A percentile compares a stretch with the other conserved stretches of the same genome.
Conservation (phyloP, 2,797 vertebrate species). For the Carduelis carduelis region DNA sequence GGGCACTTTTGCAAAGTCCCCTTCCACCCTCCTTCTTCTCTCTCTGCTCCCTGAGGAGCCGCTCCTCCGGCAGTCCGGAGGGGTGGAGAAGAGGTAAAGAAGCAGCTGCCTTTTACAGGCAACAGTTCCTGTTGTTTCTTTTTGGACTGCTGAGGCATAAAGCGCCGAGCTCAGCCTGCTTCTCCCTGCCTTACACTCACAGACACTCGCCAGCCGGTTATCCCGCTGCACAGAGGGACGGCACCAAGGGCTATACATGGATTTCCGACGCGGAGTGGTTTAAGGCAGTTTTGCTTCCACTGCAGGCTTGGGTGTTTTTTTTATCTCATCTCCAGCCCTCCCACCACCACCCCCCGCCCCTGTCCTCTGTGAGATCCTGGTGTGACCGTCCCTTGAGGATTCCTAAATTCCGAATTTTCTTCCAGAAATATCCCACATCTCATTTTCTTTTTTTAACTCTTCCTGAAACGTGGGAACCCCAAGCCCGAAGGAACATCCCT, state of each 20-base stretch:
- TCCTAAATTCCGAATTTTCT: neutral
- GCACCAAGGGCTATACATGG: neutral
- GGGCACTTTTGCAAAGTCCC: neutral
- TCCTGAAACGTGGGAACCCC: neutral
- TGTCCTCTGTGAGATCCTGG: neutral
- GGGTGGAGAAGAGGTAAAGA: conserved; percentile 24
- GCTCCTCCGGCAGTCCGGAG: neutral
- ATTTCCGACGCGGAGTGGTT: neutral
- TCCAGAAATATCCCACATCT: neutral
- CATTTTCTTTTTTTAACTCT: conserved; percentile 3
- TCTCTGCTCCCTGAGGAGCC: neutral
- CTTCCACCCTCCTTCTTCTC: neutral
- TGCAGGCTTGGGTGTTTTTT: neutral
- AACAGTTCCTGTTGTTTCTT: conserved; percentile 41
- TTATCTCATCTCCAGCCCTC: neutral
- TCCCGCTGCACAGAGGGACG: neutral
- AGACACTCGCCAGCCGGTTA: neutral
- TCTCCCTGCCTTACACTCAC: neutral
- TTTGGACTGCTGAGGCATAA: conserved; percentile 1
- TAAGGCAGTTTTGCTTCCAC: conserved; percentile 13
- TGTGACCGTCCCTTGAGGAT: neutral
- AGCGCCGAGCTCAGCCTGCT: neutral
- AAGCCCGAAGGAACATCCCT: neutral
- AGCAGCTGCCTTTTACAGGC: conserved; percentile 47
- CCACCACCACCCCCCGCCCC: neutral